Percentiles rank a stretch among this genome's conserved stretches.
phyloP scores from a whole-genome alignment of 1,140 invertebrate species.

The Pentalonia nigronervosa region DNA sequence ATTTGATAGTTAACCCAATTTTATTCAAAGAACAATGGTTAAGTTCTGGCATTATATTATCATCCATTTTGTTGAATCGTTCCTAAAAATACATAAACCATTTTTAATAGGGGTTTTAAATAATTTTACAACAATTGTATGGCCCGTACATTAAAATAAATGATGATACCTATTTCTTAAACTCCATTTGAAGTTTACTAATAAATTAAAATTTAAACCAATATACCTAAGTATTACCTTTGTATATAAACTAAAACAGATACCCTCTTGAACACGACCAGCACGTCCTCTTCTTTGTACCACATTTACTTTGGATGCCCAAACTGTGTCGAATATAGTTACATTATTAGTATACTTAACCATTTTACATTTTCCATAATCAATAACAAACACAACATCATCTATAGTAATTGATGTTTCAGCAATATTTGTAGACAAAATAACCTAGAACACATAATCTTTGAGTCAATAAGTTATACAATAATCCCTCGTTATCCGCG shows the following conservation, averaged over 20 bases:
- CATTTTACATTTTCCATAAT: conserved; percentile 94
- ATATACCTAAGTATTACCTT: conserved; percentile 62
- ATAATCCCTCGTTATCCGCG: too few species aligned
- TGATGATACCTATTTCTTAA: not conserved
- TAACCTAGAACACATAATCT: conserved; percentile 69
- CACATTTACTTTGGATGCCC: conserved; percentile 90
- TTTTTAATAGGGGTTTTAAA: not conserved
- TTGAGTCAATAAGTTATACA: not conserved
- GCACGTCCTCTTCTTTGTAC: conserved; percentile 90
- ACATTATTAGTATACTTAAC: conserved; percentile 96
- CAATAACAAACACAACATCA: conserved; percentile 95
- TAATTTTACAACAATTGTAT: not conserved
- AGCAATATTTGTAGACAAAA: conserved; percentile 91
- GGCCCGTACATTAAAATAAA: not conserved
- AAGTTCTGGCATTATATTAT: conserved; percentile 94
- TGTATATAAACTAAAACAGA: conserved; percentile 90
- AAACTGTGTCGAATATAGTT: conserved; percentile 92
- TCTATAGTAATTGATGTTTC: conserved; percentile 96
- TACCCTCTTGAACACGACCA: conserved; percentile 85
- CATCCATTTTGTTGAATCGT: conserved; percentile 79
- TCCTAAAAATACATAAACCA: conserved; percentile 64
- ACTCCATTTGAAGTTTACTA: too few species aligned
- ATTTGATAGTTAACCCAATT: conserved; percentile 82
- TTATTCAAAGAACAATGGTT: conserved; percentile 94
- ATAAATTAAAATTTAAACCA: not conserved